phyloP scores from a whole-genome alignment of 2,113 vertebrate species.

The Gallinago jamesoni region DNA sequence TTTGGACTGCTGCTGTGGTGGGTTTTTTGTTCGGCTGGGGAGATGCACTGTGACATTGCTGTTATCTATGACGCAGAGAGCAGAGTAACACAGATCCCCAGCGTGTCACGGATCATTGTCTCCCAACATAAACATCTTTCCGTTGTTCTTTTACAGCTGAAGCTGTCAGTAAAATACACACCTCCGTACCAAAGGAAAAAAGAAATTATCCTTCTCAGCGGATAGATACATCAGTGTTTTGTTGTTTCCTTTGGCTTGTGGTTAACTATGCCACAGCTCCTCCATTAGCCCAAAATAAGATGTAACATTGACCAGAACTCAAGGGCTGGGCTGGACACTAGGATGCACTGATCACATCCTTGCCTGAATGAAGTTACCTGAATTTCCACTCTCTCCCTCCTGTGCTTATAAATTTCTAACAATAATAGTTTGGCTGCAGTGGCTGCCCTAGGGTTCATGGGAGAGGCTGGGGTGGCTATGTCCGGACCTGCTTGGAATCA shows the following conservation, averaged over 20 bases:
- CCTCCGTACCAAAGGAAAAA: not conserved
- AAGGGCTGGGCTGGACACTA: not conserved
- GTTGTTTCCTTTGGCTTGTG: not conserved
- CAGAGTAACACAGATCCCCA: conserved; percentile 3
- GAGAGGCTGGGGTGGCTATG: not conserved
- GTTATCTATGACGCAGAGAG: not conserved
- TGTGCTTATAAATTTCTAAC: not conserved
- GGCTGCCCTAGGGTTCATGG: not conserved
- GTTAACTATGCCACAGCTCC: not conserved
- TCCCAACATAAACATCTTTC: conserved; percentile 28
- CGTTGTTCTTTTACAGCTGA: conserved; percentile 24
- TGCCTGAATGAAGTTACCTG: not conserved
- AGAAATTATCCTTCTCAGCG: not conserved
- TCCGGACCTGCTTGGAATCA: not conserved
- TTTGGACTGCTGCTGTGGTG: not conserved
- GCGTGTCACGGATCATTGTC: not conserved
- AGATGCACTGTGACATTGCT: conserved; percentile 12
- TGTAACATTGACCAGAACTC: not conserved
- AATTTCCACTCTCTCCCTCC: not conserved
- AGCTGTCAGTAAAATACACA: conserved; percentile 18
- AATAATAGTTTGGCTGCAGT: not conserved
- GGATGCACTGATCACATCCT: not conserved
- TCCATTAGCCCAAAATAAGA: not conserved
- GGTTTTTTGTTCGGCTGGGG: not conserved
- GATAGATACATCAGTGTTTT: not conserved